Base-by-base conservation (phyloP, 2,113 vertebrate genomes). In the Amia ocellicauda region DNA sequence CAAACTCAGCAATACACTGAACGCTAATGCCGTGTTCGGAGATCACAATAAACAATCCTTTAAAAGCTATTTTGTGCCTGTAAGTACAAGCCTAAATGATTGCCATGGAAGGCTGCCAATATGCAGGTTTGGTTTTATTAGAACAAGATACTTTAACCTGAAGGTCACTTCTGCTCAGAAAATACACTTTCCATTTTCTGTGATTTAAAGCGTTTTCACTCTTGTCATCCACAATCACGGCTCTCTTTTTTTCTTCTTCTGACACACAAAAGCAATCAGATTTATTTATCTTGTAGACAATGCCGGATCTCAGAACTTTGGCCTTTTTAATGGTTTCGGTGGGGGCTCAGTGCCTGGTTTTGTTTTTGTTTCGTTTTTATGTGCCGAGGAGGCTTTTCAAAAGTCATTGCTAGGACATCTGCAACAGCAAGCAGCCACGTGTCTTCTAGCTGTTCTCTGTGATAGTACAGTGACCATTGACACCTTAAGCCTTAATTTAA, bases 131-230 rank as follows among this genome's bases (percentile, higher is more conserved):
- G 5, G 51, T 49, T 65, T 65, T 58, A 56, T 65, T 16, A 49
- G 43, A 65, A 65, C 19, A 19, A 58, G n/a, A 17, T 50, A 50
- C 40, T 58, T 43, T 50, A 13, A 28, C 26, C 17, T 58, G 63
- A 65, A 65, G 63, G 63, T 65, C 63, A 58, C 28, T 65, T 31
- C n/a, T 19, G 24, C 31, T 20, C 24, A 31, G 0, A 27, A 49
- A 40, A 11, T 24, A 47, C 27, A 50, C 22, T 58, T 57, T 29
- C 10, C 40, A 57, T 64, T 65, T 45, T 23, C 28, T 49, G 47
- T 49, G 54, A 65, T 50, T 40, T 58, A 57, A 27, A 31, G 7
- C 16, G 5, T 65, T 50, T 9, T 24, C 19, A 16, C n/a, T 28
- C 31, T 40, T 57, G 41, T 17, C 14, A 14, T 45, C 19, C n/a